Evolutionary conservation across 2,888 invertebrate genomes (phyloP).

Genomic region (Diarsia dahlii): DNA sequence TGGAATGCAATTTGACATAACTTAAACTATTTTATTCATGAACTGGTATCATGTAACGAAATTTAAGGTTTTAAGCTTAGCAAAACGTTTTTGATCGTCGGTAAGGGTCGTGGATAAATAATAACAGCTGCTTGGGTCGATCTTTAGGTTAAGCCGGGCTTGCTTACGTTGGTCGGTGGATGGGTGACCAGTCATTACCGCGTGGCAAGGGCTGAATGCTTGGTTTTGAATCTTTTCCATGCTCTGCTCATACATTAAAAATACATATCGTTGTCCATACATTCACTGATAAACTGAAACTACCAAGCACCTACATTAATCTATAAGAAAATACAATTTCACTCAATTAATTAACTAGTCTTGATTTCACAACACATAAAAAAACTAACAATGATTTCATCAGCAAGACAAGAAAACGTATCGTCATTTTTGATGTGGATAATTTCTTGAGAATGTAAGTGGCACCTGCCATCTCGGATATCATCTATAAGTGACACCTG

Average conservation of each 20-base stretch:
- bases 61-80: not conserved
- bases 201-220: no score
- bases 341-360: not conserved
- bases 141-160: not conserved
- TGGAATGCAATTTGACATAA: not conserved
- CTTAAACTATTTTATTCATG: slow-evolving; percentile 28
- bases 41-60: not conserved
- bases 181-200: not conserved
- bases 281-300: not conserved
- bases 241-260: not conserved
- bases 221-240: not conserved
- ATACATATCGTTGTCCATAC: slow-evolving; percentile 16
- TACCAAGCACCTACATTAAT: not conserved
- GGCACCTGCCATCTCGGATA: slow-evolving; percentile 33
- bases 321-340: not conserved
- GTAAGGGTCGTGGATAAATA: not conserved
- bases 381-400: not conserved
- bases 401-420: slow-evolving; percentile 1
- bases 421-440: slow-evolving; percentile 20
- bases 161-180: not conserved
- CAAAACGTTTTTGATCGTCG: not conserved
- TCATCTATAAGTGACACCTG: slow-evolving; percentile 27
- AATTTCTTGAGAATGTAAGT: slow-evolving; percentile 26
- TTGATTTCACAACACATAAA: not conserved
- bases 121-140: not conserved